A percentile compares a stretch with the other conserved stretches of the same genome.
Conservation (phyloP, 2,113 vertebrate genomes). For the Paradisaea rubra region DNA sequence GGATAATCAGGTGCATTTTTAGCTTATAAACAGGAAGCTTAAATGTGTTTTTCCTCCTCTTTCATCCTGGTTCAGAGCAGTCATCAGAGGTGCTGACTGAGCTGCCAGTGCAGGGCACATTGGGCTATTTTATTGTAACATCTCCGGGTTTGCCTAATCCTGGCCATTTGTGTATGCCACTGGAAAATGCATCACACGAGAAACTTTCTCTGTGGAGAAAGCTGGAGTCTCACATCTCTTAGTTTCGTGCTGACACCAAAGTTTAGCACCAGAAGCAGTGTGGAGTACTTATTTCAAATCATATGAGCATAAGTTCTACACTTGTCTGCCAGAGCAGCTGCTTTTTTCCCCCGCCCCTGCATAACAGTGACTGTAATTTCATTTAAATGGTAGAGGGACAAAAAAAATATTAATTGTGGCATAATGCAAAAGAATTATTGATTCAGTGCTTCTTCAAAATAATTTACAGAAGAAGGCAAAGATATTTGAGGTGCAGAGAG, state of each 20-base stretch:
- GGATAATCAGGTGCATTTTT: not conserved
- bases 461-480: not conserved
- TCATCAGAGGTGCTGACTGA: not conserved
- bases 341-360: not conserved
- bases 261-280: not conserved
- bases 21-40: not conserved
- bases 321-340: not conserved
- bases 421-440: not conserved
- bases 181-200: not conserved
- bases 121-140: not conserved
- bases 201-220: not conserved
- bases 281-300: not conserved
- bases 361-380: not conserved
- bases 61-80: not conserved
- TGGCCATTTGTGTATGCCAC: not conserved
- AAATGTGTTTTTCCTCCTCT: not conserved
- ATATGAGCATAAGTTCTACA: fast-evolving
- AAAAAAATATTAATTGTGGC: not conserved
- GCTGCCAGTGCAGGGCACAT: not conserved
- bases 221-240: not conserved
- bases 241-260: not conserved
- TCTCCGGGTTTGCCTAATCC: not conserved
- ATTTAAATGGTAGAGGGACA: not conserved
- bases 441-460: not conserved
- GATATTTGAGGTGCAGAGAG: not conserved